phyloP scores from a whole-genome alignment of 2,797 vertebrate genomes.

The Karalla daura region DNA sequence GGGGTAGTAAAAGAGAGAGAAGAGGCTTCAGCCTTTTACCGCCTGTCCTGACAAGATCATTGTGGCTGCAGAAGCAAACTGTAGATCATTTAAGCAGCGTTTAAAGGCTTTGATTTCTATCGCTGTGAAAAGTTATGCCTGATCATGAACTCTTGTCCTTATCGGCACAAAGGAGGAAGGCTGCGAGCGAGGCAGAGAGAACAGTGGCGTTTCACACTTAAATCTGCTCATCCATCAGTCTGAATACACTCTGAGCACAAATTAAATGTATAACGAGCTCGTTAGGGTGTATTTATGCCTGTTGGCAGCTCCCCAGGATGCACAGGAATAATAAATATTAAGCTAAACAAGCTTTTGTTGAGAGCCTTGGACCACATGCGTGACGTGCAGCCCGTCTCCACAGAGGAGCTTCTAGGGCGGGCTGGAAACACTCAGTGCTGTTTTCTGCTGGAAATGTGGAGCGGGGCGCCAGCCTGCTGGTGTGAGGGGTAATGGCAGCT shows the following conservation, averaged over 20 bases:
- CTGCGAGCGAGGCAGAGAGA: background rate
- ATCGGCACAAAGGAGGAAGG: background rate
- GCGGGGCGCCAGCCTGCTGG: slow-evolving; percentile 9
- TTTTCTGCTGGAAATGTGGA: background rate
- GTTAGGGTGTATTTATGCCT: background rate
- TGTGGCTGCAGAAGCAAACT: slow-evolving; percentile 26
- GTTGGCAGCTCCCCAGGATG: too few species aligned
- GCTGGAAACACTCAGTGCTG: background rate
- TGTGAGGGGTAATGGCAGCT: slow-evolving; percentile 16
- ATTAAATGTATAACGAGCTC: too few species aligned
- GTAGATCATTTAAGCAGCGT: slow-evolving; percentile 12
- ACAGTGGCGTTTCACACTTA: background rate
- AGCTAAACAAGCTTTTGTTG: too few species aligned
- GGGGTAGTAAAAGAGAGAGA: slow-evolving; percentile 14
- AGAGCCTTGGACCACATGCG: too few species aligned
- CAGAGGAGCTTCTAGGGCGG: too few species aligned
- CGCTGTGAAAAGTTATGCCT: slow-evolving; percentile 1
- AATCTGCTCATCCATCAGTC: background rate
- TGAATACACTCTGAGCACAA: background rate
- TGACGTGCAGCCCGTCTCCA: too few species aligned
- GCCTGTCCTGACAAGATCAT: slow-evolving; percentile 52
- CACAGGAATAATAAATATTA: too few species aligned
- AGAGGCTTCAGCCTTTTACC: slow-evolving; percentile 23
- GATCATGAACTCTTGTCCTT: slow-evolving; percentile 26
- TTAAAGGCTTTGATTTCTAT: slow-evolving; percentile 40